Evolutionary conservation across 2,888 invertebrate genomes (phyloP), one percentile per base, ranked within the genome.

Genomic region (Agriotes lineatus): DNA sequence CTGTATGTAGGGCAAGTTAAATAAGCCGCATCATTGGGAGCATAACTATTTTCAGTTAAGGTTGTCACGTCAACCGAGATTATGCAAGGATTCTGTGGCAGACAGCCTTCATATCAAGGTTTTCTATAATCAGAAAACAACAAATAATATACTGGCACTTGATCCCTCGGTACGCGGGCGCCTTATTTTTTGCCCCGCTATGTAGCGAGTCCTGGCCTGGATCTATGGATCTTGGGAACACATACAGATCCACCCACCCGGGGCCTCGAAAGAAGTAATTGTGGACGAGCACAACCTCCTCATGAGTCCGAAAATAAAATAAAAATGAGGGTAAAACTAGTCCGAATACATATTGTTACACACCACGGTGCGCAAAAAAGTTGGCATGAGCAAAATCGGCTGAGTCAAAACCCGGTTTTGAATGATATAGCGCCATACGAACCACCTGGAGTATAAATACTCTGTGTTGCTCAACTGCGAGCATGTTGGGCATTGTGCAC

Each of bases 241-340:
- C 7, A 25, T 25, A 25, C 25, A 25, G 25, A 25, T 25, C 33
- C 33, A 52, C 52, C 52, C 33, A 52, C 52, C 1, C 9, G 3
- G 10, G 35, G 52, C 52, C 52, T 52, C 52, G 52, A 52, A 52
- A 52, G 14, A 16, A n/a, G 48, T 48, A 48, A 33, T 33, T 33
- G 33, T 33, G 52, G n/a, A 52, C 52, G 52, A 52, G 10, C 33
- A 52, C 52, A 52, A 12, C 52, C 48, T 48, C 48, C 48, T 48
- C 48, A 22, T 12, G 22, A 12, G 25, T 56, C 54, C 54, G 52
- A 68, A 68, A 68, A 63, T 58, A 63, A 68, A 68, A 44, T 44
- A 64, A 68, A 68, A 68, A 68, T 63, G 52, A 59, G 68, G 68
- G 68, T 68, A 64, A 56, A 60, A 50, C 48, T 12, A 39, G 30